Evolutionary conservation across 1,140 invertebrate species (phyloP).

Genomic region (Cotesia chilonis): DNA sequence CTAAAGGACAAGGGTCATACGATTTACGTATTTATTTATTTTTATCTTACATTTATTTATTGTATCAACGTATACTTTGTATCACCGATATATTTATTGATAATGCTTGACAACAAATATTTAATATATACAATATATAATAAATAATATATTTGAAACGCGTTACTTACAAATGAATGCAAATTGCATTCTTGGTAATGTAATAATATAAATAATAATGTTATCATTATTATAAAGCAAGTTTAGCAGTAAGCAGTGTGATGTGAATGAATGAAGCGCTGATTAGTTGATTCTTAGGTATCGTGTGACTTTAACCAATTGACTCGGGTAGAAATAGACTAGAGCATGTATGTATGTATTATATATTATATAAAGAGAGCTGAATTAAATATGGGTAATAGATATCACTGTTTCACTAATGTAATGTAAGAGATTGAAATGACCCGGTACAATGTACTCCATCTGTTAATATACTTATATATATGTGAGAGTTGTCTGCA

Average conservation of each 20-base stretch:
- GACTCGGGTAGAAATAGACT: neutral
- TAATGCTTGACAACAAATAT: no score
- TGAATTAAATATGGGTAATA: neutral
- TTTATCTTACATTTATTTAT: no score
- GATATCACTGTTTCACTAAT: neutral
- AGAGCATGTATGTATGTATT: neutral
- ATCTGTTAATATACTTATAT: neutral
- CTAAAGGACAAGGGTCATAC: no score
- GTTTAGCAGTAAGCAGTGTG: neutral
- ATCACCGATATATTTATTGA: no score
- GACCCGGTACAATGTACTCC: neutral
- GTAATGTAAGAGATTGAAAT: neutral
- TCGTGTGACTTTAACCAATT: conserved; percentile 13
- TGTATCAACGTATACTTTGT: no score
- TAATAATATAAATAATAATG: neutral
- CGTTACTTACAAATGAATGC: no score
- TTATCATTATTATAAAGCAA: neutral
- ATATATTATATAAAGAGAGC: neutral
- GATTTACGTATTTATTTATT: no score
- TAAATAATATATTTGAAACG: no score
- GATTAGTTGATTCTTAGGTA: neutral
- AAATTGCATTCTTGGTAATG: no score
- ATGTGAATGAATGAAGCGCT: conserved; percentile 4
- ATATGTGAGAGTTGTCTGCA: neutral
- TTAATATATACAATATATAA: no score